These are phyloP conservation scores for Lamellibrachia luymesi DNA, from an alignment of 1,140 invertebrate species.

Conservation along the genomic window DNA sequence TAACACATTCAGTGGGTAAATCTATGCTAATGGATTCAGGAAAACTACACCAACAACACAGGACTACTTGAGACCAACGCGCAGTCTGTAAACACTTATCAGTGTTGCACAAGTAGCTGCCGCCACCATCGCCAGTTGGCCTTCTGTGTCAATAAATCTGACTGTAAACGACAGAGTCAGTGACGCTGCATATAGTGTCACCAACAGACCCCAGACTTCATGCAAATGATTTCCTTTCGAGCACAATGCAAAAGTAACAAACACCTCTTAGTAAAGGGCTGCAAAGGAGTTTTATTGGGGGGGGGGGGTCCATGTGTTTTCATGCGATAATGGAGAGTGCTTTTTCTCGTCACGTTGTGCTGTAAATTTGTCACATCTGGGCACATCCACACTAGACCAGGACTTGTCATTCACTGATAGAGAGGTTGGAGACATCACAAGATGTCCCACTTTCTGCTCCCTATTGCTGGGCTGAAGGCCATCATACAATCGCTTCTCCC, in stretches of 20 bases:
- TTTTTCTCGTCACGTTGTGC: not conserved
- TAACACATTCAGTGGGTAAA: not conserved
- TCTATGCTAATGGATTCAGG: not conserved
- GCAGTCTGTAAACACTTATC: not conserved
- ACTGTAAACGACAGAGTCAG: not conserved
- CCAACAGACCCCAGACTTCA: not conserved
- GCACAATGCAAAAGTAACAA: not conserved
- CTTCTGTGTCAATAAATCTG: not conserved
- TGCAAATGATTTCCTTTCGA: not conserved
- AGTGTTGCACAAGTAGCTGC: not conserved
- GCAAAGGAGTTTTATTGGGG: not conserved
- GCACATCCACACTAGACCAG: not conserved
- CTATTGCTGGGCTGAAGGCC: too few relatives aligned
- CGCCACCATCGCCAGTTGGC: not conserved
- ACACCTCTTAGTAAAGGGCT: not conserved
- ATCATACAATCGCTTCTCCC: too few relatives aligned
- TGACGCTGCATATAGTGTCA: not conserved
- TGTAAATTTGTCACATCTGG: not conserved
- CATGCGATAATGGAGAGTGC: not conserved
- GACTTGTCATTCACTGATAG: not conserved
- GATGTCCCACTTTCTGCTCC: not conserved
- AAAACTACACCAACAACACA: constrained; percentile 5
- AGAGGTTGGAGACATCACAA: not conserved
- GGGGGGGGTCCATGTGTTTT: not conserved
- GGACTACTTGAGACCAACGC: not conserved